Conservation (phyloP, 2,113 vertebrate species). For the Urocynchramus pylzowi region DNA sequence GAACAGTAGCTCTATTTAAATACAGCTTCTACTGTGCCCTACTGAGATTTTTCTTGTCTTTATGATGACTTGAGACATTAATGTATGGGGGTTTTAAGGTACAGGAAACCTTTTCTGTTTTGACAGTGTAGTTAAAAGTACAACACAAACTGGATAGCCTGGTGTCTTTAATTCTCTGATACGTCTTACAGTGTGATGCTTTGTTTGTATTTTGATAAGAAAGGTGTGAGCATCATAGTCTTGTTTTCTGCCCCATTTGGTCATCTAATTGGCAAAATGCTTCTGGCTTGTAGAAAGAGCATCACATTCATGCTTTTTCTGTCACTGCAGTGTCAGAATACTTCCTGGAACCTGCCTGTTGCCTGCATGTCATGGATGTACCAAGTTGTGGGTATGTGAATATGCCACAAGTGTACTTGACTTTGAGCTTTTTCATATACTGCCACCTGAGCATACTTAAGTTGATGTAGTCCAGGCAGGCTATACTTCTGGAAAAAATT, state of each 20-base stretch:
- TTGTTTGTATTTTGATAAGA: background rate
- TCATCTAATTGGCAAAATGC: background rate
- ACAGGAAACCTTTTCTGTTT: background rate
- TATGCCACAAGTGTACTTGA: background rate
- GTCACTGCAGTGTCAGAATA: background rate
- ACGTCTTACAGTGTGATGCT: background rate
- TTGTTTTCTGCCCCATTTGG: background rate
- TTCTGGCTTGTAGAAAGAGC: background rate
- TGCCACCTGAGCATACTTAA: background rate
- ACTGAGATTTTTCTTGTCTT: background rate
- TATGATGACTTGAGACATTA: background rate
- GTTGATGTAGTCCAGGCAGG: background rate
- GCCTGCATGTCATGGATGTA: accelerated
- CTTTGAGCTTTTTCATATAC: background rate
- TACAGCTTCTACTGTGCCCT: background rate
- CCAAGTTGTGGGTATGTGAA: background rate
- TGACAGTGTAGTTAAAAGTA: background rate
- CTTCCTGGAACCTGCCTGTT: background rate
- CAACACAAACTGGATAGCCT: background rate
- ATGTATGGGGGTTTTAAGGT: background rate
- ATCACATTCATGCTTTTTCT: background rate
- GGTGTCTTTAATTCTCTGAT: background rate
- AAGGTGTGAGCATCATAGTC: background rate
- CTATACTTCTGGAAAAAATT: background rate
- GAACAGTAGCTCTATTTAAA: background rate